Evolutionary conservation across 2,113 vertebrate species (phyloP), one percentile per base, ranked within the genome.

Genomic region (Barbus barbus): DNA sequence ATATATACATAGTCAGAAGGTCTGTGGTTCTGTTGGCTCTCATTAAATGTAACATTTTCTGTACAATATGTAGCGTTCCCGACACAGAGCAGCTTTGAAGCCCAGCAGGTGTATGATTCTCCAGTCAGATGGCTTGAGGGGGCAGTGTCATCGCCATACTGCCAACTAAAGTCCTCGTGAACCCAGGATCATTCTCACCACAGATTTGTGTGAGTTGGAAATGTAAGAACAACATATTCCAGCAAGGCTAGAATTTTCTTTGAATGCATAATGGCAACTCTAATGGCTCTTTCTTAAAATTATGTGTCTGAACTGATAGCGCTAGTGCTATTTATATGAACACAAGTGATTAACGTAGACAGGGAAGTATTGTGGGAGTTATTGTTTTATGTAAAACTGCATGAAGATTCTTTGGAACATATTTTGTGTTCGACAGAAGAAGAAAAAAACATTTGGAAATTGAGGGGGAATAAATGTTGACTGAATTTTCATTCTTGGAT

Each of bases 71-170:
- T 31, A 65, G 16, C 16, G 1, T 33, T 41, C 24, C 16, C 38
- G 26, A 18, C 41, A 48, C 9, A 22, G 78, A 65, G 78, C 78
- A 80, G 78, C 78, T 75, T 80, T 91, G 90, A 86, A 85, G 76
- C 72, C 90, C 92, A 92, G 88, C 92, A 94, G 93, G 94, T 94
- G 93, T 91, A 92, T 90, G 65, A 87, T 86, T 78, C 51, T 89
- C 86, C 88, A 91, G 89, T 94, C 93, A 94, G 93, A 94, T 94
- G 94, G 92, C 92, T 92, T 93, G 93, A 93, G 93, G 93, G 92
- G 93, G 93, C 92, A 94, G 93, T 81, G 79, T 81, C 79, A 71
- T 9, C 7, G 1, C 46, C 65, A 56, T 53, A 53, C 65, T 81
- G 79, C 65, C 79, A 81, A 56, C 79, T 71, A 36, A 81, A 71